Conservation (phyloP, 2,113 vertebrate species). For the Eurystomus gularis region DNA sequence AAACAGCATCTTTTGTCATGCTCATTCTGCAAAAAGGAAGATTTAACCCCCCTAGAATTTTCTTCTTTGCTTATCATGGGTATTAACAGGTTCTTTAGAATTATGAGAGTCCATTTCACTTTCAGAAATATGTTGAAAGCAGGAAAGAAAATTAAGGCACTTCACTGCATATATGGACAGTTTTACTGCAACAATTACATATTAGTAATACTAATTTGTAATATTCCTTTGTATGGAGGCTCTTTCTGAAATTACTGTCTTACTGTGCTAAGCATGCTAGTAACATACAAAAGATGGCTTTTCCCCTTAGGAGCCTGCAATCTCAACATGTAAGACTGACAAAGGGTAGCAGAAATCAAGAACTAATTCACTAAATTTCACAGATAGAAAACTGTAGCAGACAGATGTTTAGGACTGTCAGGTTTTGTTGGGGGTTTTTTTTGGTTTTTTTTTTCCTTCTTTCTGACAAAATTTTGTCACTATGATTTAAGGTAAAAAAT, state of each 20-base stretch:
- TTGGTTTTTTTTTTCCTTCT: neutral
- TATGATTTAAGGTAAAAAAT: neutral
- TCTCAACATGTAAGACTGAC: neutral
- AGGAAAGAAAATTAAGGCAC: neutral
- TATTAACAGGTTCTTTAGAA: neutral
- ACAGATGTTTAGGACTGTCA: neutral
- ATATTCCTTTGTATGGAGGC: no score
- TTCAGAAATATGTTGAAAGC: neutral
- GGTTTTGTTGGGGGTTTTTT: neutral
- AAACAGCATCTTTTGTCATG: neutral
- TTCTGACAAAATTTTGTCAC: fast-evolving
- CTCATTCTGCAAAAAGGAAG: neutral
- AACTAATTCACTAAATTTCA: neutral
- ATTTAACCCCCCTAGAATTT: neutral
- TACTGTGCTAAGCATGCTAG: neutral
- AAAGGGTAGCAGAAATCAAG: neutral
- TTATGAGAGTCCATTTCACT: neutral
- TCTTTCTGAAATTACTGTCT: neutral
- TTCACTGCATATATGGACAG: neutral
- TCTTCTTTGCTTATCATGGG: neutral
- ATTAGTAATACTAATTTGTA: neutral
- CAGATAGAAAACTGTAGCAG: neutral
- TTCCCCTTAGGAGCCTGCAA: neutral
- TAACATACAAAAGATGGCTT: neutral
- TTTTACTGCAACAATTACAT: neutral